Conservation (phyloP, 2,797 vertebrate genomes). For the Sphenodon punctatus region DNA sequence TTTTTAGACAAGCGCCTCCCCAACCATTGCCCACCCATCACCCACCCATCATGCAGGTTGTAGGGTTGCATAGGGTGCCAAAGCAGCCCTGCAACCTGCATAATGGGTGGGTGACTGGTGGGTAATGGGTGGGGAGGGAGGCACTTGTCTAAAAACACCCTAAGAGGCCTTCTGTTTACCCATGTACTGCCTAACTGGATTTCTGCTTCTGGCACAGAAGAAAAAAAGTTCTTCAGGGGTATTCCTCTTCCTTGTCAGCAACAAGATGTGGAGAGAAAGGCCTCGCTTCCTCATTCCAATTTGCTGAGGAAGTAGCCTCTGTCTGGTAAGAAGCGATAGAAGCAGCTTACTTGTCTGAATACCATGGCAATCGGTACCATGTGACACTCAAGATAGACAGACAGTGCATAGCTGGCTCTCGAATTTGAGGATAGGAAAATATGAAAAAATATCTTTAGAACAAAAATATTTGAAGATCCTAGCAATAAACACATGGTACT, state of each 20-base stretch:
- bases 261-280: neutral
- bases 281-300: neutral
- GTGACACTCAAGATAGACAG: too few species aligned
- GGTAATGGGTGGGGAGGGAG: too few species aligned
- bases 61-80: too few species aligned
- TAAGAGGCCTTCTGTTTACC: neutral
- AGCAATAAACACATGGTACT: neutral
- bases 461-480: neutral
- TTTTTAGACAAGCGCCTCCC: too few species aligned
- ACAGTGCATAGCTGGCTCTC: too few species aligned
- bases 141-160: too few species aligned
- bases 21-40: too few species aligned
- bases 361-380: too few species aligned
- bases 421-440: neutral
- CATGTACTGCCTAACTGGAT: neutral
- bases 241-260: neutral
- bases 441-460: neutral
- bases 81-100: too few species aligned
- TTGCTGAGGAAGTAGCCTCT: neutral
- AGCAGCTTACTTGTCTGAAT: neutral
- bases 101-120: too few species aligned
- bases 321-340: neutral
- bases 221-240: neutral
- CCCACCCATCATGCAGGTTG: too few species aligned
- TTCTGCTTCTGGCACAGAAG: neutral